Evolutionary conservation across 2,888 invertebrate species (phyloP).

Genomic region (Euphydryas editha): DNA sequence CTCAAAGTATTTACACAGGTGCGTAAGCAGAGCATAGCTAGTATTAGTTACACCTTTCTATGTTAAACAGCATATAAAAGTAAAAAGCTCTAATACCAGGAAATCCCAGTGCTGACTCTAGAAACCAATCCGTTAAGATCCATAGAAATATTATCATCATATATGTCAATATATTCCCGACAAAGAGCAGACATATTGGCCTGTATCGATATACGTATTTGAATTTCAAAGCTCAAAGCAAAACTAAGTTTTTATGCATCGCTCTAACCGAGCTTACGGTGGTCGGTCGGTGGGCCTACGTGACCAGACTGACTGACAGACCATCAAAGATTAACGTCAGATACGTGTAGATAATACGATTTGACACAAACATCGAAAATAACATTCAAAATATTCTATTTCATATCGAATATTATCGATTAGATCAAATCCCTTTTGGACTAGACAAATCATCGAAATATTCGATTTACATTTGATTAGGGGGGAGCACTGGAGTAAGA

Average conservation of each 20-base stretch:
- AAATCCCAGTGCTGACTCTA: slow-evolving; percentile 5
- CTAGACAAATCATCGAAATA: too few relatives aligned
- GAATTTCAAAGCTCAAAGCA: slow-evolving; percentile 80
- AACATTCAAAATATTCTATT: too few relatives aligned
- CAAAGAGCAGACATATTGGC: slow-evolving; percentile 59
- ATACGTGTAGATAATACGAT: slow-evolving; percentile 15
- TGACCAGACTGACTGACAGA: slow-evolving; percentile 70
- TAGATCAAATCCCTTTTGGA: neutral
- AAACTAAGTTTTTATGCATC: slow-evolving; percentile 80
- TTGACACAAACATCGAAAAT: neutral
- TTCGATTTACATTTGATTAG: too few relatives aligned
- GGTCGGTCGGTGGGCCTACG: slow-evolving; percentile 70
- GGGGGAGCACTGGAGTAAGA: too few relatives aligned
- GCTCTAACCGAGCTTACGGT: slow-evolving; percentile 79
- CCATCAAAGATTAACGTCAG: slow-evolving; percentile 55
- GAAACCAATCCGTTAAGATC: slow-evolving; percentile 31
- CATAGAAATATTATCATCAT: slow-evolving; percentile 33
- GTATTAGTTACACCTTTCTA: neutral
- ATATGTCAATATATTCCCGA: slow-evolving; percentile 42
- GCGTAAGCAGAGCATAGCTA: too few relatives aligned
- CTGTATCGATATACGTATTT: slow-evolving; percentile 71
- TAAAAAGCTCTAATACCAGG: neutral
- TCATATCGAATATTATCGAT: neutral
- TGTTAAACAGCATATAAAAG: neutral
- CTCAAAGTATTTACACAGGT: too few relatives aligned